A percentile compares a stretch with the other conserved stretches of the same genome.
Conservation (phyloP, 2,113 vertebrate species). For the Calidris pugnax region DNA sequence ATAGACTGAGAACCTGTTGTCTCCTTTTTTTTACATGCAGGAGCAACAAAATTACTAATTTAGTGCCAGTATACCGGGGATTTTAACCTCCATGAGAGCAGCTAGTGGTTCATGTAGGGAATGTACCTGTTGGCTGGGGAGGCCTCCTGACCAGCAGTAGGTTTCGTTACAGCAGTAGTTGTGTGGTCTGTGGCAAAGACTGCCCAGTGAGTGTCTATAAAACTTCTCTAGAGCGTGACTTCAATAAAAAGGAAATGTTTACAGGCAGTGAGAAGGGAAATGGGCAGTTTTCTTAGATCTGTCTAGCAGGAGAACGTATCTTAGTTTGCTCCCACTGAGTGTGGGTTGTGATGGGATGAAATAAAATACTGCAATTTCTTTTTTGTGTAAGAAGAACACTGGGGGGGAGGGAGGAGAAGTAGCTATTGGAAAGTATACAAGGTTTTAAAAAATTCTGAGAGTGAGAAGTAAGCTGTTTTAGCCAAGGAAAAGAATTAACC, state of each 20-base stretch:
- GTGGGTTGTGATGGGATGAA: not conserved
- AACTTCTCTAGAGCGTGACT: not conserved
- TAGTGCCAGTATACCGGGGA: not conserved
- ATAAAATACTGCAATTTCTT: not conserved
- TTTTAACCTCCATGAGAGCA: not conserved
- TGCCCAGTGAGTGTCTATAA: rapidly evolving
- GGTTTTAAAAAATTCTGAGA: not conserved
- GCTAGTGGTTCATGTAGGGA: not conserved
- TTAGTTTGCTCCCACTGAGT: not conserved
- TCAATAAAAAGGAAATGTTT: not conserved
- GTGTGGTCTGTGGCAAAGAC: not conserved
- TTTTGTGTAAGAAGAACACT: not conserved
- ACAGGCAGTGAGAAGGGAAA: not conserved
- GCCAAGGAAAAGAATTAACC: not conserved
- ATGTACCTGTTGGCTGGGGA: not conserved
- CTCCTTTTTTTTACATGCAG: not conserved
- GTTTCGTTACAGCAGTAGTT: not conserved
- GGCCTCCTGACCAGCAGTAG: no score
- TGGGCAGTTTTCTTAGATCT: not conserved
- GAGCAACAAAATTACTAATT: not conserved
- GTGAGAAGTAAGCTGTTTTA: not conserved
- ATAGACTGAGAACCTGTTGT: not conserved
- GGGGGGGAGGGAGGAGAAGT: not conserved
- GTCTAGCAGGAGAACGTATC: not conserved
- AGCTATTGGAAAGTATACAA: not conserved